These are phyloP conservation scores for Eupithecia abbreviata DNA, from an alignment of 2,888 invertebrate species.

Conservation along the genomic window DNA sequence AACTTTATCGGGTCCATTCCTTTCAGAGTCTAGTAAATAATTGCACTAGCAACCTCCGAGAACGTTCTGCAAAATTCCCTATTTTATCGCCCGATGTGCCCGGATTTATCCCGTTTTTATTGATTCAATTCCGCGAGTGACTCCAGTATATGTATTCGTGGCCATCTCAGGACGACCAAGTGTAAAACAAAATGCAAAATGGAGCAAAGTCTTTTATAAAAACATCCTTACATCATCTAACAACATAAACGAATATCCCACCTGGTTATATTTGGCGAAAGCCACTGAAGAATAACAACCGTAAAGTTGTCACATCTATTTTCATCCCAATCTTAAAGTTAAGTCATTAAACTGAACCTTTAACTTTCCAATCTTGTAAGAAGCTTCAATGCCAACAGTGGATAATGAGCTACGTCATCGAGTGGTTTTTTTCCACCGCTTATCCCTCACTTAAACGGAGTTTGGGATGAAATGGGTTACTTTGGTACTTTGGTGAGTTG, in stretches of 20 bases:
- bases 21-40: too few relatives aligned
- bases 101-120: not conserved
- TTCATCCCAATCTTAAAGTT: constrained; percentile 19
- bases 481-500: constrained; percentile 33
- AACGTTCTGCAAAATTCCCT: too few relatives aligned
- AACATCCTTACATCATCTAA: not conserved
- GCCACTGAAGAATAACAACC: not conserved
- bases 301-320: constrained; percentile 6
- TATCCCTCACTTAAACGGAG: constrained; percentile 43
- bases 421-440: constrained; percentile 42
- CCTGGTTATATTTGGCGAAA: not conserved
- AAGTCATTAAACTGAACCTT: constrained; percentile 34
- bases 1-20: too few relatives aligned
- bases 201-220: not conserved
- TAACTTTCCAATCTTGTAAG: constrained; percentile 43
- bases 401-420: constrained; percentile 46
- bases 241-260: not conserved
- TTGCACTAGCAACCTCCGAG: too few relatives aligned
- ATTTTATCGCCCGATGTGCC: too few relatives aligned
- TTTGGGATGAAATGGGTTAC: constrained; percentile 44
- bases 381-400: constrained; percentile 41
- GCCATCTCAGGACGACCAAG: not conserved
- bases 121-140: not conserved
- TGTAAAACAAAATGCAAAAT: not conserved
- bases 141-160: not conserved